Base-by-base conservation (phyloP, 1,140 invertebrate genomes). In the Lepidostoma basale region DNA sequence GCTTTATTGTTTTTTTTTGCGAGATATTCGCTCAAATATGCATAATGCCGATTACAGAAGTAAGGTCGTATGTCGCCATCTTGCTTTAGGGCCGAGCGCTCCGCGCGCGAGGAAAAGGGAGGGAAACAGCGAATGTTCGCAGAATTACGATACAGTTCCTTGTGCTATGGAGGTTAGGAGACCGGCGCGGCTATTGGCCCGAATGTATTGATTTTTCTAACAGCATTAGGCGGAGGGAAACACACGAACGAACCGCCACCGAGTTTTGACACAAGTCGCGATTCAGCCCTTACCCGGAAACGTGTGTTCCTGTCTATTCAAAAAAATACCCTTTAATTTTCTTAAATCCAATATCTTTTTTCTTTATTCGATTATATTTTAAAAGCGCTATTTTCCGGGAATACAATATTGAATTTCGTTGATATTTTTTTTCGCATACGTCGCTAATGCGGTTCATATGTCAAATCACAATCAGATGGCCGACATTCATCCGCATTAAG, bases 151-250 rank as follows among this genome's bases (percentile, higher is more conserved):
- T 44, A 65, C 52, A 63, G 67, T 63, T 63, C 52, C 45, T 62
- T 54, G n/a, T 54, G 47, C 40, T 70, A 71, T 71, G 44, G 64
- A 71, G 69, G 69, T 71, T 71, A 71, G 69, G 59, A 60, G 52
- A 71, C 69, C 69, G 69, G 42, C 62, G 56, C 68, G 68, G 69
- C 69, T 71, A 71, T 71, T 71, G 69, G 68, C 69, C 69, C 59
- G 40, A 44, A 62, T 33, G 54, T 67, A 67, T 67, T 67, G 66
- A 67, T 67, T 67, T 67, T 67, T 49, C 56, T 67, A 58, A 58
- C 56, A 60, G 47, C 26, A 67, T 67, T 67, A 60, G 18, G 36
- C 25, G 28, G 42, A 45, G 44, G 26, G 42, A 52, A 54, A 60
- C 26, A 62, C 28, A 26, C 47, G 28, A 33, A 66, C 63, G 65